Base-by-base conservation (phyloP, 2,888 invertebrate species). In the Caenorhabditis sp. region DNA sequence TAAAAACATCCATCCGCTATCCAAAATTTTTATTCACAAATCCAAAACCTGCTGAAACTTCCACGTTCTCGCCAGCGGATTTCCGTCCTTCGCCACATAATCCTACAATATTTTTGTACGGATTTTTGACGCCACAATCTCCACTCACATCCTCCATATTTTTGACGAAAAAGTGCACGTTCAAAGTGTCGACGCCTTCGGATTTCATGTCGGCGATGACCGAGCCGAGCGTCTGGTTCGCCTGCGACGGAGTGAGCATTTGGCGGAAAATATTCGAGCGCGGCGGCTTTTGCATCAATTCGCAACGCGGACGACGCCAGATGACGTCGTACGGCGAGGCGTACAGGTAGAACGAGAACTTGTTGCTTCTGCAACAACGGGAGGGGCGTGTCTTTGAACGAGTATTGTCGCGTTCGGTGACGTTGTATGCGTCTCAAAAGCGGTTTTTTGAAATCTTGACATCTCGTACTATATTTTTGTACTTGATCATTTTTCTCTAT, bases 271-370 rank as follows among this genome's bases (percentile, higher is more conserved):
- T 24, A 11, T 17, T 63, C 7, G 20, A 17, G 6, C 35, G 46
- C 13, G 65, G 37, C 27, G 65, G 65, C 27, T 35, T 65, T 17
- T 45, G 53, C 65, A 65, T 65, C 37, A 65, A 11, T 37, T 65
- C 65, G 26, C 45, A 45, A 7, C 46, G 32, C 13, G 53, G 65
- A 37, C 55, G 65, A 1, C 53, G 45, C 65, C 65, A 65, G 22
- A 46, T 53, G 15, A 65, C 65, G 24, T 65, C 65, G 17, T 55
- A 65, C 15, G 65, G 65, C 24, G 65, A 65, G 13, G 46, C 35
- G 35, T 45, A 65, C 4, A 55, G 43, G 46, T 65, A 65, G 55
- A 65, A 65, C 30, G 65, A 55, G 24, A 65, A 65, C 13, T 55
- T 45, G 27, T 65, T 65, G 0, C 55, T 22, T 6, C 65, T 65